A percentile compares a stretch with the other conserved stretches of the same genome.
Evolutionary conservation across 92 coral and sea anemone species (phyloP).

Genomic region (Epizoanthus scotinus): DNA sequence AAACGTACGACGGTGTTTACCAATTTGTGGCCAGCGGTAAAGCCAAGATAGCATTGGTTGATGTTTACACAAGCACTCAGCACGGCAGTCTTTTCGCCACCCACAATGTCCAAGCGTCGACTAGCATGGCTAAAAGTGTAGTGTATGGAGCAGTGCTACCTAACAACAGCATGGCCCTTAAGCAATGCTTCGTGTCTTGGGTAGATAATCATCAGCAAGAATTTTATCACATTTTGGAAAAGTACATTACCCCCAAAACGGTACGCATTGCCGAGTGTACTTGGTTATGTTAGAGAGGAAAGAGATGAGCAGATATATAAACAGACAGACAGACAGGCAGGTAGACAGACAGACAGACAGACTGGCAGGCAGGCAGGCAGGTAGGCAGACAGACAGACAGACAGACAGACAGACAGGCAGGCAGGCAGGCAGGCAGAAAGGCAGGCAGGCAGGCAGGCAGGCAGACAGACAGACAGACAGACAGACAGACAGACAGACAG

Average conservation of each 20-base stretch:
- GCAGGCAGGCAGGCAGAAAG: too few species aligned
- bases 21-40: conserved; percentile 64
- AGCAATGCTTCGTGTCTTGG: conserved; percentile 59
- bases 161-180: conserved; percentile 49
- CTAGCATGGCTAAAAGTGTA: conserved; percentile 65
- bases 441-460: too few species aligned
- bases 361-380: too few species aligned
- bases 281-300: background rate
- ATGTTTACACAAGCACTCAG: conserved; percentile 71
- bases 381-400: too few species aligned
- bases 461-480: too few species aligned
- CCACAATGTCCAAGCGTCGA: conserved; percentile 66
- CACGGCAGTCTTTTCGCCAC: conserved; percentile 56
- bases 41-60: conserved; percentile 77
- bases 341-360: too few species aligned
- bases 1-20: conserved; percentile 69
- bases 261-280: conserved; percentile 29
- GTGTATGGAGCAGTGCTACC: conserved; percentile 80
- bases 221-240: conserved; percentile 64
- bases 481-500: too few species aligned
- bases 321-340: too few species aligned
- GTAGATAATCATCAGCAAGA: conserved; percentile 60
- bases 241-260: conserved; percentile 63
- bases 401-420: too few species aligned
- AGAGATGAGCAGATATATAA: too few species aligned